phyloP scores from a whole-genome alignment of 2,797 vertebrate genomes.

The Menidia menidia region DNA sequence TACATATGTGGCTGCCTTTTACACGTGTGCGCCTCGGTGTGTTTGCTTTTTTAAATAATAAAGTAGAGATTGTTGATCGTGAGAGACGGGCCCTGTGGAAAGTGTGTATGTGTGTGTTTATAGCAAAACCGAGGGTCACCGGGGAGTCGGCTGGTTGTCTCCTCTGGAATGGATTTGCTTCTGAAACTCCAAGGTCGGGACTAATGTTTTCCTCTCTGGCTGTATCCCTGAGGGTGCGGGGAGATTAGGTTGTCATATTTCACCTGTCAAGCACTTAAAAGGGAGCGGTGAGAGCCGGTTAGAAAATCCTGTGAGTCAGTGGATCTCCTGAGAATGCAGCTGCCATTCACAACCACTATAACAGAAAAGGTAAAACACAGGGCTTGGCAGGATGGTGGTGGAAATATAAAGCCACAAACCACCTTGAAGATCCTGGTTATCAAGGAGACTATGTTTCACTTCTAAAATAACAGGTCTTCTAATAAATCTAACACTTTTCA shows the following conservation, averaged over 20 bases:
- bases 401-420: background rate
- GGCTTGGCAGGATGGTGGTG: background rate
- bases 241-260: slow-evolving; percentile 79
- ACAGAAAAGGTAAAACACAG: slow-evolving; percentile 21
- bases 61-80: slow-evolving; percentile 38
- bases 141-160: slow-evolving; percentile 59
- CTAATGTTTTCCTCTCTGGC: slow-evolving; percentile 69
- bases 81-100: slow-evolving; percentile 27
- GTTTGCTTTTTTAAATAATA: slow-evolving; percentile 8
- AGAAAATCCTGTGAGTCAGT: slow-evolving; percentile 18
- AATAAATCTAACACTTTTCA: too few relatives aligned
- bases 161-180: slow-evolving; percentile 73
- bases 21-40: slow-evolving; percentile 11
- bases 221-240: slow-evolving; percentile 59
- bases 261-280: slow-evolving; percentile 76
- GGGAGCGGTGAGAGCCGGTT: slow-evolving; percentile 30
- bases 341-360: slow-evolving; percentile 46
- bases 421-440: too few relatives aligned
- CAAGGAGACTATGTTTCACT: background rate
- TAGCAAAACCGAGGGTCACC: slow-evolving; percentile 49
- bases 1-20: slow-evolving; percentile 22
- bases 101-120: slow-evolving; percentile 21
- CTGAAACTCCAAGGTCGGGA: slow-evolving; percentile 76
- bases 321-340: slow-evolving; percentile 61
- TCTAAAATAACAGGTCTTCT: background rate